A percentile compares a stretch with the other conserved stretches of the same genome.
Evolutionary conservation across 2,113 vertebrate genomes (phyloP).

Genomic region (Seriola rivoliana): DNA sequence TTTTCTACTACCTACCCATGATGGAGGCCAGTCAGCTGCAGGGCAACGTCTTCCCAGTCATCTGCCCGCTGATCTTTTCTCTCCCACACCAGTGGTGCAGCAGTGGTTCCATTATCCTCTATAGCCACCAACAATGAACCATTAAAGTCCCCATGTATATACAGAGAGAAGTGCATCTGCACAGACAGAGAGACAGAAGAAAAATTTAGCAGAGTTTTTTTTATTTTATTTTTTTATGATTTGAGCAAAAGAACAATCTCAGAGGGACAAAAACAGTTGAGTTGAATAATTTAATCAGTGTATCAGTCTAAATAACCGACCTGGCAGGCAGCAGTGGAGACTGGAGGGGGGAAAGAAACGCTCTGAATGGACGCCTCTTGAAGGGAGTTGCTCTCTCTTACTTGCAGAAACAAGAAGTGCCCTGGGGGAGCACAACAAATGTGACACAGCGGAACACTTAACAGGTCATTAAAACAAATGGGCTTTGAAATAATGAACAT

Average conservation of each 20-base stretch:
- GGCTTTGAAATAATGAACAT: background rate
- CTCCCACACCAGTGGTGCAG: slow-evolving; percentile 83
- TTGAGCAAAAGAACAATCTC: background rate
- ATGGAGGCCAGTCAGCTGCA: slow-evolving; percentile 84
- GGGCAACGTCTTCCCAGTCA: slow-evolving; percentile 86
- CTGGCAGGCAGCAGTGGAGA: slow-evolving; percentile 83
- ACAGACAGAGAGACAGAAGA: slow-evolving; percentile 25
- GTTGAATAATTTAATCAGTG: background rate
- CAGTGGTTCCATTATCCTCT: slow-evolving; percentile 77
- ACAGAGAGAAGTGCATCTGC: slow-evolving; percentile 89
- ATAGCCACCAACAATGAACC: slow-evolving; percentile 87
- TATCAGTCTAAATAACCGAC: slow-evolving; percentile 68
- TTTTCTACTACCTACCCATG: slow-evolving; percentile 79
- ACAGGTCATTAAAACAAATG: background rate
- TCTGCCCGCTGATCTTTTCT: slow-evolving; percentile 82
- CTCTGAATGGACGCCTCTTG: slow-evolving; percentile 82
- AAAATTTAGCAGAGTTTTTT: background rate
- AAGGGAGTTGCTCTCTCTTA: slow-evolving; percentile 70
- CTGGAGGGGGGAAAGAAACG: slow-evolving; percentile 79
- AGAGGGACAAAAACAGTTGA: background rate
- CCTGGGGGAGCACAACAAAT: slow-evolving; percentile 77
- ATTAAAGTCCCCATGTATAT: slow-evolving; percentile 88
- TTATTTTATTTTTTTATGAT: background rate
- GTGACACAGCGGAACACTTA: slow-evolving; percentile 20
- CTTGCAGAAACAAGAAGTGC: slow-evolving; percentile 87